Percentiles rank a stretch among this genome's conserved stretches.
These are phyloP conservation scores for Heteractis magnifica DNA, from an alignment of 92 coral and sea anemone genomes.

Conservation along the genomic window DNA sequence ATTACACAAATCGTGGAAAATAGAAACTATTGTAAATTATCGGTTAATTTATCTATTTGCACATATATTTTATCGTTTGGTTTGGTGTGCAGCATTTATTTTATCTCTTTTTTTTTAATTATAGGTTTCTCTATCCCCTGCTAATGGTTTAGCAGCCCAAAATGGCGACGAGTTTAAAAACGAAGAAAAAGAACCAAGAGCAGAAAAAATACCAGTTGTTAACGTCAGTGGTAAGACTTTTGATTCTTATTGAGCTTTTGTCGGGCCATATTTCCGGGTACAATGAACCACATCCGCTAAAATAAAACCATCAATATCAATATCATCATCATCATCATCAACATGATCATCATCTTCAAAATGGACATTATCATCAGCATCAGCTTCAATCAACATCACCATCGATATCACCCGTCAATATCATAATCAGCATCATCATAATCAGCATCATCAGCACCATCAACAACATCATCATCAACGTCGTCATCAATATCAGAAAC, in stretches of 20 bases:
- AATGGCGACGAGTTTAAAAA: background rate
- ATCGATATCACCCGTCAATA: background rate
- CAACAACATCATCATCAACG: background rate
- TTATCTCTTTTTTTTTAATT: background rate
- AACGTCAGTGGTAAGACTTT: constrained; percentile 59
- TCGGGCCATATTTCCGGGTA: too few relatives aligned
- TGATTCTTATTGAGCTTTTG: too few relatives aligned
- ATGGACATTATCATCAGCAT: background rate
- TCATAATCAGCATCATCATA: background rate
- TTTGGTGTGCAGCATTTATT: background rate
- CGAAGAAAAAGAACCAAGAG: constrained; percentile 15
- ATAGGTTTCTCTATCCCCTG: background rate
- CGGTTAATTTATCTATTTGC: background rate
- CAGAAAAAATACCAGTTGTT: constrained; percentile 67
- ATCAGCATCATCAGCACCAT: background rate
- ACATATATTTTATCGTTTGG: background rate
- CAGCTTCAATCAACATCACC: background rate
- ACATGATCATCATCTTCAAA: background rate
- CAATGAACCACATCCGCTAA: too few relatives aligned
- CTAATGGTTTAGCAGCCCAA: constrained; percentile 5
- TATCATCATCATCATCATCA: background rate
- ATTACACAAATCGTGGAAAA: too few relatives aligned
- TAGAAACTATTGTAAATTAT: too few relatives aligned
- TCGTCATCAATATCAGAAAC: background rate
- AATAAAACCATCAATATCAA: background rate